These are phyloP conservation scores for Sorex araneus DNA, from an alignment of 2,113 vertebrate species.

Conservation along the genomic window DNA sequence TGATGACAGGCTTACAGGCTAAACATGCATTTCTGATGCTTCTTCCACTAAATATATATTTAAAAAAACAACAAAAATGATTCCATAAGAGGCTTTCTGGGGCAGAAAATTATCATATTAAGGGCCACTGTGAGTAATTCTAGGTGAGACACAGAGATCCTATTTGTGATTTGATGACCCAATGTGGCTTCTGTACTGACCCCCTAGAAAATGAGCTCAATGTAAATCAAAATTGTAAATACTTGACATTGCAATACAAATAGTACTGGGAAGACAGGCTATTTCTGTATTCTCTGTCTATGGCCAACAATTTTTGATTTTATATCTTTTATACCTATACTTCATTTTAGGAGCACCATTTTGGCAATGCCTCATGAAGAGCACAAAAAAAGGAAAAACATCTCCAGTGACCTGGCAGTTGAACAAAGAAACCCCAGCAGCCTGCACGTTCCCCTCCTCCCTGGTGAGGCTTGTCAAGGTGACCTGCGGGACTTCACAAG, in stretches of 20 bases:
- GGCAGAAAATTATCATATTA: constrained; percentile 21
- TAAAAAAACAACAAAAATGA: no score
- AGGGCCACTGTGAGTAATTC: background rate
- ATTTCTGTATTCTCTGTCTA: constrained; percentile 4
- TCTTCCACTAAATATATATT: background rate
- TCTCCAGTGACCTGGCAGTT: background rate
- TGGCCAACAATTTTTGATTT: constrained; percentile 24
- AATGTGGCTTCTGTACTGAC: constrained; percentile 20
- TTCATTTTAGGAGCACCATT: constrained; percentile 51
- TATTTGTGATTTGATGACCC: background rate
- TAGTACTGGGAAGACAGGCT: background rate
- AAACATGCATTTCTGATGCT: background rate
- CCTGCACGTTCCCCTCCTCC: background rate
- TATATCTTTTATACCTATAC: background rate
- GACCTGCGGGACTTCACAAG: background rate
- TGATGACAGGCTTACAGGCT: background rate
- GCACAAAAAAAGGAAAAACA: background rate
- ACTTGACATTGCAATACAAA: background rate
- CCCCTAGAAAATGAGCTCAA: constrained; percentile 19
- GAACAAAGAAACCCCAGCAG: background rate
- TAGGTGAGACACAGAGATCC: constrained; percentile 44
- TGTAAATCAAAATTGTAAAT: constrained; percentile 12
- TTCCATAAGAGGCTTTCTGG: constrained; percentile 40
- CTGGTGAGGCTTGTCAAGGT: background rate
- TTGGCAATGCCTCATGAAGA: constrained; percentile 26